These are phyloP conservation scores for Odontomachus brunneus DNA, from an alignment of 1,140 invertebrate species.

Conservation along the genomic window DNA sequence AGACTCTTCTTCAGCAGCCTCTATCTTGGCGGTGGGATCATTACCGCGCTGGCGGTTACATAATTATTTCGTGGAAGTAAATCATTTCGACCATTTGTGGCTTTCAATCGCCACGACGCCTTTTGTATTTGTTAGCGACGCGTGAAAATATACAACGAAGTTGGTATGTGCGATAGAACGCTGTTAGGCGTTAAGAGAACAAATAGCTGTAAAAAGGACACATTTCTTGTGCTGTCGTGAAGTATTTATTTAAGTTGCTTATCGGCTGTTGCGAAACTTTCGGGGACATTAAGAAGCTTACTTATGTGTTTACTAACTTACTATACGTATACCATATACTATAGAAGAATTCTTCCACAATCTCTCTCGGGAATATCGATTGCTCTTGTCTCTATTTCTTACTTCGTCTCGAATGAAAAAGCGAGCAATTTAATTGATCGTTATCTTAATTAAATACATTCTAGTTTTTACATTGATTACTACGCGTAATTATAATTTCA, in stretches of 20 bases:
- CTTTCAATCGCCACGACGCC: not conserved
- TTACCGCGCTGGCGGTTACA: constrained; percentile 4
- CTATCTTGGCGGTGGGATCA: constrained; percentile 6
- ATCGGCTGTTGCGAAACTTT: not conserved
- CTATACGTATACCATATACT: not conserved
- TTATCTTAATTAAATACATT: too few species aligned
- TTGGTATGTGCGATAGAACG: not conserved
- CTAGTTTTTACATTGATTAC: too few species aligned
- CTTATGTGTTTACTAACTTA: not conserved
- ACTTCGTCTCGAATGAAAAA: too few species aligned
- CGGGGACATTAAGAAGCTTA: too few species aligned
- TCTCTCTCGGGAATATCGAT: too few species aligned
- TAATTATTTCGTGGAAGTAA: constrained; percentile 51
- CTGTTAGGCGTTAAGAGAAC: not conserved
- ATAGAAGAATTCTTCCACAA: too few species aligned
- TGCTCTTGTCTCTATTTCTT: too few species aligned
- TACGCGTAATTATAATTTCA: too few species aligned
- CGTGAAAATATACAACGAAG: constrained; percentile 35
- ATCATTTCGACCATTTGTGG: constrained; percentile 21
- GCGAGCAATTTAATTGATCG: too few species aligned
- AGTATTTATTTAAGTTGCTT: not conserved
- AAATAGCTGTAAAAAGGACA: not conserved
- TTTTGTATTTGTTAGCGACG: constrained; percentile 33
- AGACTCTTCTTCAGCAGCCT: not conserved
- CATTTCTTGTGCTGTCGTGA: not conserved